Evolutionary conservation across 2,113 vertebrate genomes (phyloP).

Genomic region (Barbus barbus): DNA sequence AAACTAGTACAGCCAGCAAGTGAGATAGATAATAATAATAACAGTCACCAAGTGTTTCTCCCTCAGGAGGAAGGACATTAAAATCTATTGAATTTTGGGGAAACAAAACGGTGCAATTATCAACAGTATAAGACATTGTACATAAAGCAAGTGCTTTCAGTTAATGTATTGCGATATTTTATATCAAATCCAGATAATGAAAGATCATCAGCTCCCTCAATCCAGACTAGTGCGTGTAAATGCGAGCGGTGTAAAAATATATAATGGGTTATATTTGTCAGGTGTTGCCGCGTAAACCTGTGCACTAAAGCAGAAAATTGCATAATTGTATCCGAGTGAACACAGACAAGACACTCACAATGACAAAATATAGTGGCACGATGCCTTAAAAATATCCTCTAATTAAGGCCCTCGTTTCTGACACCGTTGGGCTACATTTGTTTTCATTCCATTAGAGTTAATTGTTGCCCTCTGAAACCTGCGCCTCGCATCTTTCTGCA

Average conservation of each 20-base stretch:
- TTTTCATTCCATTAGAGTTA: neutral
- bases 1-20: constrained; percentile 56
- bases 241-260: constrained; percentile 32
- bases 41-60: constrained; percentile 73
- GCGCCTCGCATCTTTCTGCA: neutral
- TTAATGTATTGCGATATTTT: constrained; percentile 54
- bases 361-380: constrained; percentile 15
- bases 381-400: constrained; percentile 13
- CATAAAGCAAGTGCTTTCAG: constrained; percentile 52
- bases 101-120: constrained; percentile 60
- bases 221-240: constrained; percentile 13
- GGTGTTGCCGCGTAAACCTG: constrained; percentile 18
- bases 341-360: constrained; percentile 16
- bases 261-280: neutral
- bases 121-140: constrained; percentile 51
- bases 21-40: constrained; percentile 63
- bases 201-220: constrained; percentile 36
- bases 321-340: constrained; percentile 45
- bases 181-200: constrained; percentile 37
- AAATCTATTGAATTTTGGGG: constrained; percentile 53
- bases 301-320: constrained; percentile 38
- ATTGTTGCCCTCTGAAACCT: neutral
- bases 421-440: neutral
- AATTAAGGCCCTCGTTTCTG: constrained; percentile 21
- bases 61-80: constrained; percentile 53